Base-by-base conservation (phyloP, 1,140 invertebrate species). In the Teleogryllus occipitalis region DNA sequence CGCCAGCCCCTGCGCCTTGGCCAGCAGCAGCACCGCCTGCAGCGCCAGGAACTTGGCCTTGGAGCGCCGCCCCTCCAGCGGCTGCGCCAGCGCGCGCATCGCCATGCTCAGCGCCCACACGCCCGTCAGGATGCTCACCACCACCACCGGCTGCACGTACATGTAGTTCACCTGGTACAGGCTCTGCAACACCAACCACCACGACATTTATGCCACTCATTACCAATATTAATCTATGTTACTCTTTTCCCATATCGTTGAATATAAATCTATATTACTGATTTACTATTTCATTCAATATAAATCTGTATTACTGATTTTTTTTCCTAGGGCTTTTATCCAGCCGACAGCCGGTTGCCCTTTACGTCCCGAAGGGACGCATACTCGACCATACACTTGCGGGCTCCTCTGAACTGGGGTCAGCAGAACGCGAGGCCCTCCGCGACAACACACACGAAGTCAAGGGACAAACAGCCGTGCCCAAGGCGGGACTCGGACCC, bases 91-190 rank as follows among this genome's bases (percentile, higher is more conserved):
- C 54, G 88, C 85, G 7, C 87, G 85, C 0, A 90, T 88, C 7
- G 87, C 87, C 89, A 91, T 91, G 15, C 87, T 86, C 80, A 91
- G 87, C 0, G 88, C 90, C 90, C 90, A 92, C 21, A 92, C 85
- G 6, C 90, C 90, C n/a, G 88, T 85, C 8, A 91, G 81, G 46
- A 92, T 90, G 2, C 90, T 91, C 0, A 87, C 83, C 0, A 88
- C 87, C 3, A 91, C 86, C 18, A 91, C 84, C 3, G 89, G 89
- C 84, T 91, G 90, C 76, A 91, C 83, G 82, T 89, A 92, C 82
- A 88, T 85, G 83, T 90, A 90, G 82, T 88, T 89, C 3, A 88
- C 86, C 82, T 87, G 85, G 81, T 91, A 91, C 78, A 91, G 82
- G 83, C 86, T 89, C 90, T 91, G 85, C 78, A 89, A 88, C 75